Base-by-base conservation (phyloP, 2,113 vertebrate genomes). In the Psephotus haematonotus region DNA sequence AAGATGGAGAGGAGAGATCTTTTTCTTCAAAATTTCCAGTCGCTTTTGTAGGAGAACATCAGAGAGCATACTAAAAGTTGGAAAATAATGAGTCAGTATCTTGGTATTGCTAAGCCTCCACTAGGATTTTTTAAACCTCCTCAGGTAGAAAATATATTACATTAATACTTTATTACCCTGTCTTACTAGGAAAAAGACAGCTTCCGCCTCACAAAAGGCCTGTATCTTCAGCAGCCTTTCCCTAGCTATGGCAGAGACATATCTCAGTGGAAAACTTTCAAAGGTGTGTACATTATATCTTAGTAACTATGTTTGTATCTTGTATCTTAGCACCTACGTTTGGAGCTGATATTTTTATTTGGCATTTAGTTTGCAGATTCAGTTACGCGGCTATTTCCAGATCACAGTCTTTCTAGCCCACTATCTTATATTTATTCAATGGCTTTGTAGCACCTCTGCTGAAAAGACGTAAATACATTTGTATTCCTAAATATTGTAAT, bases 401-500 rank as follows among this genome's bases (percentile, higher is more conserved):
- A 67, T 67, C 64, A 55, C 33, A 39, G 43, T 39, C 13, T 64
- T 74, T 89, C 52, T 74, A 68, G 39, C 7, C 75, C 3, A 0
- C 50, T 91, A 47, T 78, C 50, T 94, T 89, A 28, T 55, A 77
- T 83, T 90, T 96, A 88, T 90, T 94, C 72, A 83, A 49, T 25
- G 25, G 27, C 11, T 94, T 86, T 83, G 64, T 43, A 64, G 29
- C 33, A 64, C 22, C 52, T 94, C 31, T 64, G 19, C 22, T 47
- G 37, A 78, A 81, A 94, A 59, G 24, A 70, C 50, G 39, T 71
- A 90, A 86, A 88, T 83, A 68, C 16, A 41, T 86, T 86, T 92
- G 43, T 96, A 86, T 83, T 90, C 47, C 79, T 92, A 90, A 96
- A 83, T 83, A 93, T 31, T 64, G 20, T 78, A 83, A 86, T 72